Evolutionary conservation across 2,113 vertebrate genomes (phyloP).

Genomic region (western clawed frog (Xenopus tropicalis)): DNA sequence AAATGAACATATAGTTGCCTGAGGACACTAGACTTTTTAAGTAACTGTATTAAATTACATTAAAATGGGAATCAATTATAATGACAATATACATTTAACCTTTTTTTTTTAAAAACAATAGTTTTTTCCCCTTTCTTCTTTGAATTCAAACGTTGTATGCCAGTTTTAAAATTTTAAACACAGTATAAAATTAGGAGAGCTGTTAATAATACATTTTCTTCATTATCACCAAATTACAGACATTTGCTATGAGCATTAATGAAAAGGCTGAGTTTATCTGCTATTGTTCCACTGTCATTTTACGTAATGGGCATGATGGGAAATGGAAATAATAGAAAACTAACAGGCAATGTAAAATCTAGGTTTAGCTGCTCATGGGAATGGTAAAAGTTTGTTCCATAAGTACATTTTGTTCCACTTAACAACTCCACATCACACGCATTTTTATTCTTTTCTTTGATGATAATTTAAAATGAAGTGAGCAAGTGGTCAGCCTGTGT

Average conservation of each 20-base stretch:
- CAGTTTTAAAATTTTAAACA: background rate
- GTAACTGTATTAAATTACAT: too few species aligned
- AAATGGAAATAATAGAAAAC: background rate
- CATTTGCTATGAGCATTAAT: slow-evolving; percentile 14
- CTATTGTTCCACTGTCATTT: slow-evolving; percentile 15
- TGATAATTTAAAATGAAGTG: slow-evolving; percentile 11
- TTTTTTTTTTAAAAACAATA: background rate
- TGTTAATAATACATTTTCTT: slow-evolving; percentile 29
- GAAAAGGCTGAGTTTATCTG: slow-evolving; percentile 14
- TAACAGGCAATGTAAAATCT: background rate
- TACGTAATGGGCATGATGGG: slow-evolving; percentile 13
- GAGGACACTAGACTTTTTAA: too few species aligned
- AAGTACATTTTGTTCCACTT: background rate
- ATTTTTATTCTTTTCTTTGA: background rate
- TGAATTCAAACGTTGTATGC: slow-evolving; percentile 5
- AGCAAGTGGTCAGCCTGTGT: background rate
- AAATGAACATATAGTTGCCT: too few species aligned
- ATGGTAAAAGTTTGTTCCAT: slow-evolving; percentile 29
- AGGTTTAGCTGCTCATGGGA: background rate
- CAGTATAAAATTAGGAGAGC: slow-evolving; percentile 42
- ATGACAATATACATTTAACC: too few species aligned
- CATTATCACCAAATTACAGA: slow-evolving; percentile 8
- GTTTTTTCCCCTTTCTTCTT: too few species aligned
- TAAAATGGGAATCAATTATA: too few species aligned
- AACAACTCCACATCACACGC: background rate